Evolutionary conservation across 2,797 vertebrate genomes (phyloP), one percentile per base, ranked within the genome.

Genomic region (Hemibagrus guttatus): DNA sequence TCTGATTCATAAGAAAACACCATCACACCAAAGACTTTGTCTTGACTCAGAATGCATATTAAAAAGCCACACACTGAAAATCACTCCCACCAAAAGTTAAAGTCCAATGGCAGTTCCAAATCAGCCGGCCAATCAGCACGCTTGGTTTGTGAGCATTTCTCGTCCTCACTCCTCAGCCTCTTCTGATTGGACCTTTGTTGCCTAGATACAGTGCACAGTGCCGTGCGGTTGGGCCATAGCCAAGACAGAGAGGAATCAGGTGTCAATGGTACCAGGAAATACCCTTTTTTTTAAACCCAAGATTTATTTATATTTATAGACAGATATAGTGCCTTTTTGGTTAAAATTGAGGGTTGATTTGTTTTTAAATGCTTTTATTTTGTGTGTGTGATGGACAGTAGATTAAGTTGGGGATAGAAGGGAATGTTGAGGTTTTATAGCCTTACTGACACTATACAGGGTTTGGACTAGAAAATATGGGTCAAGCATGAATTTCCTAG

Each of bases 221-320:
- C 97, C 95, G 95, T 97, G 96, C 95, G 96, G 96, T 96, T 97
- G 97, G 96, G 96, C 96, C 95, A 92, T 96, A 96, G 95, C 93
- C 94, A 93, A 96, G 93, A 94, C 95, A 96, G 94, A 96, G 97
- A 97, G 96, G 97, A 97, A 97, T 96, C 96, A 94, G 97, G 97
- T 98, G 96, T 97, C 95, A 96, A 97, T 97, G 97, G 97, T 98
- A 98, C 96, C 97, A 96, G 96, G 97, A 97, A 96, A 96, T 94
- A 91, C 95, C 95, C 95, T 96, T 95, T 96, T 95, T 94, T 95
- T 94, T 94, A 80, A 82, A 76, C 93, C 94, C 95, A 89, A 94
- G 95, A 94, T 95, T 91, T 95, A 91, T 93, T 92, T 78, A 85
- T 82, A 90, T 93, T 91, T 91, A 88, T 52, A 92, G 86, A 85